Conservation (phyloP, 1,140 invertebrate genomes). For the Bombus sylvicola region DNA sequence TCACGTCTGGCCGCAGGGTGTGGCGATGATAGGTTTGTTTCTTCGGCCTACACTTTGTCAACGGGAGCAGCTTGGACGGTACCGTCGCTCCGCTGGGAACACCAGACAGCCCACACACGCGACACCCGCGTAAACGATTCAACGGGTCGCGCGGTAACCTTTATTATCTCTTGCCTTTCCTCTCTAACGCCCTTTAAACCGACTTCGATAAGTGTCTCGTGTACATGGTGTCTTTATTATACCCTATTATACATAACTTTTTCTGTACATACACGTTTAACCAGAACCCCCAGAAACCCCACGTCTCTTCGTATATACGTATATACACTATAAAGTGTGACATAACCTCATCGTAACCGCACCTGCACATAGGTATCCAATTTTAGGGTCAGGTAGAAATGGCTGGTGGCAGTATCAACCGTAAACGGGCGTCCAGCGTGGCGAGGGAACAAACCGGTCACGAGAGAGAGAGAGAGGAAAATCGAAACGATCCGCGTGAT, state of each 20-base stretch:
- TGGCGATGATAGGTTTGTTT: conserved; percentile 62
- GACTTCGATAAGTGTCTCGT: conserved; percentile 37
- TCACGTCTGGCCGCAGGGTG: conserved; percentile 55
- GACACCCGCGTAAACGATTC: conserved; percentile 29
- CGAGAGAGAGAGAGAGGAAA: conserved; percentile 8
- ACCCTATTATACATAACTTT: neutral
- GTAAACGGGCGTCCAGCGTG: neutral
- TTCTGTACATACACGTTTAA: neutral
- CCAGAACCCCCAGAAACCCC: neutral
- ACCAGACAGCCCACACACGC: conserved; percentile 40
- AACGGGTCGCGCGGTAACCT: conserved; percentile 44
- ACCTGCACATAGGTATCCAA: conserved; percentile 69
- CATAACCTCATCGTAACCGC: conserved; percentile 19
- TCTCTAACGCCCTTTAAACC: conserved; percentile 46
- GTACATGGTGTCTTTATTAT: neutral
- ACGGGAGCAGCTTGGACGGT: conserved; percentile 24
- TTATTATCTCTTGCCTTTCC: conserved; percentile 52
- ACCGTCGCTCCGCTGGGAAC: neutral
- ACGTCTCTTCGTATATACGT: neutral
- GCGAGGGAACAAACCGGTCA: conserved; percentile 11
- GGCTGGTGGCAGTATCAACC: conserved; percentile 1
- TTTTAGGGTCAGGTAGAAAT: conserved; percentile 35
- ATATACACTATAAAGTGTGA: neutral
- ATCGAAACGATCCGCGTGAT: conserved; percentile 55
- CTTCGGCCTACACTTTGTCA: conserved; percentile 56